Evolutionary conservation across 2,888 invertebrate genomes (phyloP).

Genomic region (Lacanobia wlatinum): DNA sequence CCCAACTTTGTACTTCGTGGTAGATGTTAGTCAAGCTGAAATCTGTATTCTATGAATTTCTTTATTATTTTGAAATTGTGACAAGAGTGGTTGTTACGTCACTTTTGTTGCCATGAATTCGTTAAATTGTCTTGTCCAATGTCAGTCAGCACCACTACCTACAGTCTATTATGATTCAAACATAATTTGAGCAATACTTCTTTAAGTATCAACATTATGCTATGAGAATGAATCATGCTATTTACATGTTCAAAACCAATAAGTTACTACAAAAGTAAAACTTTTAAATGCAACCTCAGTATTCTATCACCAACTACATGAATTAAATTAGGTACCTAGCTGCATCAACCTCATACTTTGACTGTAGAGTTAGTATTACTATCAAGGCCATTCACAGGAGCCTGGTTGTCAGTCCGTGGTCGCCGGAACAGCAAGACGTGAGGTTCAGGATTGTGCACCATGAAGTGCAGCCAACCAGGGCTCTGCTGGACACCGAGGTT

Average conservation of each 20-base stretch:
- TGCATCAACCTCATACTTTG: constrained; percentile 74
- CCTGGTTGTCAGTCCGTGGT: constrained; percentile 81
- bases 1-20: too few relatives aligned
- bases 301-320: constrained; percentile 40
- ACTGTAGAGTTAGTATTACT: constrained; percentile 77
- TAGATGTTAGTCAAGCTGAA: too few relatives aligned
- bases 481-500: constrained; percentile 98
- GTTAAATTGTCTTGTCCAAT: background rate
- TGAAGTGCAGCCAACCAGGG: constrained; percentile 96
- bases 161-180: too few relatives aligned
- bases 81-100: background rate
- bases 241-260: background rate
- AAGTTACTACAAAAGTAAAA: constrained; percentile 13
- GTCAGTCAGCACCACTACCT: background rate
- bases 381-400: constrained; percentile 79
- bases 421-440: constrained; percentile 96
- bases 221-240: background rate
- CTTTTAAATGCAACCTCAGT: background rate
- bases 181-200: background rate
- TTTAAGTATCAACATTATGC: background rate
- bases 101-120: background rate
- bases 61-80: background rate
- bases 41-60: too few relatives aligned
- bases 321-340: constrained; percentile 48
- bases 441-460: constrained; percentile 97